A percentile compares a stretch with the other conserved stretches of the same genome.
Evolutionary conservation across 1,140 invertebrate genomes (phyloP).

Genomic region (Drosophila pachea): DNA sequence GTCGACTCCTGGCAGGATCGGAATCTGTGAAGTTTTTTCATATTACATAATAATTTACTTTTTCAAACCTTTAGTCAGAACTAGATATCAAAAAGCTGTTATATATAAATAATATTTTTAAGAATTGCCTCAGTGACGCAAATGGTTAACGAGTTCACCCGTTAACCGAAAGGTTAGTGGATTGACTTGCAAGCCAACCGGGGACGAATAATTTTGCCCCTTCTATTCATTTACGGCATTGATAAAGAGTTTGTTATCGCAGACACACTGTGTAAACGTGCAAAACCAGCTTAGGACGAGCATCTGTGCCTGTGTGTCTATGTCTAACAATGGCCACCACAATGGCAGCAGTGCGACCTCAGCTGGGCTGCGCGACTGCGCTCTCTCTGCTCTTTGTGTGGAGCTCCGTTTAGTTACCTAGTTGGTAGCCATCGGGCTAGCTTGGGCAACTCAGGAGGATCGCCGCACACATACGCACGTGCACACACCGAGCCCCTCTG

Average conservation of each 20-base stretch:
- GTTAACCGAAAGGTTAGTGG: conserved; percentile 92
- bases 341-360: conserved; percentile 41
- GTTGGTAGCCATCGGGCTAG: conserved; percentile 50
- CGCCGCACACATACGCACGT: conserved; percentile 20
- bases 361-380: conserved; percentile 17
- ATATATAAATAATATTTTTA: not conserved
- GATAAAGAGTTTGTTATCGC: too few relatives aligned
- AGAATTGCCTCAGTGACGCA: conserved; percentile 90
- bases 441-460: conserved; percentile 61
- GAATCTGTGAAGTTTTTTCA: not conserved
- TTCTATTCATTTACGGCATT: not conserved
- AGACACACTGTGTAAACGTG: conserved; percentile 45
- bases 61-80: too few relatives aligned
- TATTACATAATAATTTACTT: not conserved
- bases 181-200: conserved; percentile 86
- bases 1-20: conserved; percentile 86
- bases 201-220: conserved; percentile 77
- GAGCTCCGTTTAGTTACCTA: conserved; percentile 61
- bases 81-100: not conserved
- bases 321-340: conserved; percentile 72
- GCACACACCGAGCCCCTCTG: conserved; percentile 12
- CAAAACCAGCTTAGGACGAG: conserved; percentile 9
- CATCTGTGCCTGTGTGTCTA: conserved; percentile 59
- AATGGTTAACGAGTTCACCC: conserved; percentile 89
- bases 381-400: conserved; percentile 5